phyloP scores from a whole-genome alignment of 1,140 invertebrate genomes.

The Atta texana region DNA sequence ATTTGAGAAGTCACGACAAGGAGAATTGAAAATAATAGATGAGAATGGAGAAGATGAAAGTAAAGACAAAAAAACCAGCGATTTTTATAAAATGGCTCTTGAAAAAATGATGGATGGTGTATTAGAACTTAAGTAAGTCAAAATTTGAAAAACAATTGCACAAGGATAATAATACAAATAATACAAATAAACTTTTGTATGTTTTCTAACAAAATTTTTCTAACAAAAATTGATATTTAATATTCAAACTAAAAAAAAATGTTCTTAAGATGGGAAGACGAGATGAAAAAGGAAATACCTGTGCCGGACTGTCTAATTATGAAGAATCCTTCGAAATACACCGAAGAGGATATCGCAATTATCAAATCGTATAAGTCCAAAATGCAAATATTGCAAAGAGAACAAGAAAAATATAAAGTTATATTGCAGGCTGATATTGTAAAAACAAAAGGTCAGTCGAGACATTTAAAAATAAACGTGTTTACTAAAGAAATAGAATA shows the following conservation, averaged over 20 bases:
- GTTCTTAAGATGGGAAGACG: slow-evolving; percentile 88
- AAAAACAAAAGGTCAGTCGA: slow-evolving; percentile 82
- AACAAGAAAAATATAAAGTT: slow-evolving; percentile 88
- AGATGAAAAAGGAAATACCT: slow-evolving; percentile 89
- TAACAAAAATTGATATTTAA: not conserved
- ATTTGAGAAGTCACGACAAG: slow-evolving; percentile 75
- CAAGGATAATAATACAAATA: not conserved
- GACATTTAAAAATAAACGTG: slow-evolving; percentile 13
- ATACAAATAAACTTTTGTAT: not conserved
- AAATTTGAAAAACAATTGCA: not conserved
- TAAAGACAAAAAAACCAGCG: not conserved
- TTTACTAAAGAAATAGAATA: slow-evolving; percentile 28
- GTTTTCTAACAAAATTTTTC: not conserved
- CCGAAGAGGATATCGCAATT: slow-evolving; percentile 87
- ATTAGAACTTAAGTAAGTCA: slow-evolving; percentile 87
- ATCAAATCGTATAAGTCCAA: slow-evolving; percentile 88
- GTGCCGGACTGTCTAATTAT: slow-evolving; percentile 88
- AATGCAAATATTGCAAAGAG: slow-evolving; percentile 85
- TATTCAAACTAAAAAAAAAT: not conserved
- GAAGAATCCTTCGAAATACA: slow-evolving; percentile 87
- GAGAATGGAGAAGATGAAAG: not conserved
- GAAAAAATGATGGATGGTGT: slow-evolving; percentile 91
- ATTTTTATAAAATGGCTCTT: slow-evolving; percentile 85
- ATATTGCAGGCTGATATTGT: slow-evolving; percentile 87
- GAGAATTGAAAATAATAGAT: not conserved